phyloP scores from a whole-genome alignment of 2,113 vertebrate genomes.

The Melanocharis versteri region DNA sequence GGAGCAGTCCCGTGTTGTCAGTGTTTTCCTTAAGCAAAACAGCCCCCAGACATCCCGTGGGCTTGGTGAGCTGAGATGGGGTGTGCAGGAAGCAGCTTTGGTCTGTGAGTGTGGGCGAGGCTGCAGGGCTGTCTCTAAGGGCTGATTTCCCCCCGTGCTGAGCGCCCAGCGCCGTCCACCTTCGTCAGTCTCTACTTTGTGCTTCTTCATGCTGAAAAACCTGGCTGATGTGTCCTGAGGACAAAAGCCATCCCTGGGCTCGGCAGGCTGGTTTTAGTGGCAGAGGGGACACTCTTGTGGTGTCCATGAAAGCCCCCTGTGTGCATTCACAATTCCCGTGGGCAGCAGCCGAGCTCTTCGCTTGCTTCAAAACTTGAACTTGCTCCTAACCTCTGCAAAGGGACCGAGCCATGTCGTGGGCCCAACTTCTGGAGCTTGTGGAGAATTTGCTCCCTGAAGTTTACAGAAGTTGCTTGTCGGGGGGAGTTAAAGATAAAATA shows the following conservation, averaged over 20 bases:
- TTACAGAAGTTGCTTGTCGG: neutral
- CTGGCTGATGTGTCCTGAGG: neutral
- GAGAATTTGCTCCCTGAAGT: neutral
- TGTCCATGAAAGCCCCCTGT: neutral
- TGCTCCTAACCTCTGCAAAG: neutral
- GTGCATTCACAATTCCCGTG: neutral
- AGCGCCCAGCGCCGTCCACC: neutral
- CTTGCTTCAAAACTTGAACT: neutral
- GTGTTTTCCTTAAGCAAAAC: neutral
- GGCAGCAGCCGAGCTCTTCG: neutral
- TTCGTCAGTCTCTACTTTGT: neutral
- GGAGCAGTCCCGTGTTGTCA: neutral
- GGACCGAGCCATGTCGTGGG: rapidly evolving
- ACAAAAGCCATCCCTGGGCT: neutral
- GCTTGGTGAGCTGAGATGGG: neutral
- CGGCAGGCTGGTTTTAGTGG: neutral
- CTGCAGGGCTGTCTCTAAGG: neutral
- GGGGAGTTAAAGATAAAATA: neutral
- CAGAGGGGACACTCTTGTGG: neutral
- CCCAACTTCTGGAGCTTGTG: neutral
- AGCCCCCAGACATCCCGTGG: neutral
- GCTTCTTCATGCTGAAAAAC: neutral
- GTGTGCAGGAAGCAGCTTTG: neutral
- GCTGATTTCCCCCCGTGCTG: neutral
- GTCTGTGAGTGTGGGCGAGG: neutral